Conservation (phyloP, 2,797 vertebrate genomes). For the Eulemur mongoz region DNA sequence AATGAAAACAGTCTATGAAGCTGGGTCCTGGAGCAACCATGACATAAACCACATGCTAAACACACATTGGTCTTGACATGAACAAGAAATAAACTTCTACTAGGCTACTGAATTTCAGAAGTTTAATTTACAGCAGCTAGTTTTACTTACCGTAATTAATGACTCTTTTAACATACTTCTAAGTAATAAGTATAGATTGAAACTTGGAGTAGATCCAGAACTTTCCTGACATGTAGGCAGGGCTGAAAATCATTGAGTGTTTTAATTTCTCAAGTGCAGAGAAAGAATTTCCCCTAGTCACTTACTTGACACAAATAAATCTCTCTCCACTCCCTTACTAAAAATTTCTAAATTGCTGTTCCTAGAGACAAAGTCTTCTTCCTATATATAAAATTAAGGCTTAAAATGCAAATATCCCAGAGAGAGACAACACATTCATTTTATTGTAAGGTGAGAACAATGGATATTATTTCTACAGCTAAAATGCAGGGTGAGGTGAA, state of each 20-base stretch:
- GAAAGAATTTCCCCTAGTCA: background rate
- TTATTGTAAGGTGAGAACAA: constrained; percentile 25
- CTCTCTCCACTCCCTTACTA: constrained; percentile 8
- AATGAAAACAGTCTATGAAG: background rate
- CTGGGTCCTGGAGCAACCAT: background rate
- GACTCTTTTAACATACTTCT: background rate
- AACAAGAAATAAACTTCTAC: background rate
- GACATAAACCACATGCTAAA: background rate
- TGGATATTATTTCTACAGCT: background rate
- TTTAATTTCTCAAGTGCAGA: constrained; percentile 18
- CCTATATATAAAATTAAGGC: constrained; percentile 26
- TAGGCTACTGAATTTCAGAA: background rate
- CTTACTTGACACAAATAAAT: constrained; percentile 17
- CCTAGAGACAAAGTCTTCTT: background rate
- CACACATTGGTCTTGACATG: background rate
- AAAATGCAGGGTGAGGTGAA: background rate
- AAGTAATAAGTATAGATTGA: background rate
- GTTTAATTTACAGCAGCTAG: background rate
- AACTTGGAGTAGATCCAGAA: background rate
- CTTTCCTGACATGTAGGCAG: background rate
- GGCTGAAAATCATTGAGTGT: background rate
- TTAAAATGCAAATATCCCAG: constrained; percentile 50
- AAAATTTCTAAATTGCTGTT: constrained; percentile 33
- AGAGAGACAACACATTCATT: constrained; percentile 19
- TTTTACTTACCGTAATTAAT: background rate